A percentile compares a stretch with the other conserved stretches of the same genome.
phyloP scores from a whole-genome alignment of 2,888 invertebrate genomes.

The Apantesis nais region DNA sequence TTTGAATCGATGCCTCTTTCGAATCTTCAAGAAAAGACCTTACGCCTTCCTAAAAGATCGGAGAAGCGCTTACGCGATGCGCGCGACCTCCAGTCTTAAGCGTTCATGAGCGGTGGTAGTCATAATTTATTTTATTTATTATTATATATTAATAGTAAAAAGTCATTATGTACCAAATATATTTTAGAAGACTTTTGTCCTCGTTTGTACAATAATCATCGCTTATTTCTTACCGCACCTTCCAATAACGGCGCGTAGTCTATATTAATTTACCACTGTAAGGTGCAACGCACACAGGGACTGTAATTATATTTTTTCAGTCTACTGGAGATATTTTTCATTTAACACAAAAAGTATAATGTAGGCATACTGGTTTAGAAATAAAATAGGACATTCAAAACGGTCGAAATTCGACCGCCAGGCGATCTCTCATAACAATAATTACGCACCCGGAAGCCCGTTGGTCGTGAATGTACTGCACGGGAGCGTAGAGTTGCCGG shows the following conservation, averaged over 20 bases:
- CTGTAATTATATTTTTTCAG: background rate
- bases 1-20: too few relatives aligned
- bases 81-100: too few relatives aligned
- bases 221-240: constrained; percentile 68
- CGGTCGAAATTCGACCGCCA: background rate
- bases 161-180: background rate
- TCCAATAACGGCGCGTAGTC: constrained; percentile 58
- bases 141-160: too few relatives aligned
- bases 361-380: background rate
- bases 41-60: too few relatives aligned
- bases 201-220: constrained; percentile 53
- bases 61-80: too few relatives aligned
- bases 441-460: constrained; percentile 10
- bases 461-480: constrained; percentile 26
- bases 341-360: too few relatives aligned
- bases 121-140: too few relatives aligned
- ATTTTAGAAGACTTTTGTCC: constrained; percentile 10
- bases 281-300: constrained; percentile 49
- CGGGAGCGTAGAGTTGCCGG: constrained; percentile 20
- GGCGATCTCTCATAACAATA: constrained; percentile 5
- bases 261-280: constrained; percentile 65
- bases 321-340: too few relatives aligned
- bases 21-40: too few relatives aligned
- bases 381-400: background rate
- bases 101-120: too few relatives aligned